Conservation (phyloP, 2,113 vertebrate species). For the Trinectes maculatus region DNA sequence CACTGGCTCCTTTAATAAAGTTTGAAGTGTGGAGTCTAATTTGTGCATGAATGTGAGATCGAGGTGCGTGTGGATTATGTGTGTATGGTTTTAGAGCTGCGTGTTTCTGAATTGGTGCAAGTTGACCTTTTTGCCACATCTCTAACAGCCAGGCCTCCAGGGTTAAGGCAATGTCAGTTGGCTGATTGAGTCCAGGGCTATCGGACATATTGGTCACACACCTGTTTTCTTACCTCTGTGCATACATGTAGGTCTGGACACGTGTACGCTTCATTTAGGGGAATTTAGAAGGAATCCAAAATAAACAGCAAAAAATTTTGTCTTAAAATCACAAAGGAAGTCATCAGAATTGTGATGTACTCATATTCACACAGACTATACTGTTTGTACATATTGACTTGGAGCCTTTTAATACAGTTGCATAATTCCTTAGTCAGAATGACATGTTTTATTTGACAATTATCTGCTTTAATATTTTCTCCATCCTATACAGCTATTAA, state of each 20-base stretch:
- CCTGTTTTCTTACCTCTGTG: slow-evolving; percentile 29
- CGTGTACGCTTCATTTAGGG: no score
- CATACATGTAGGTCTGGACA: neutral
- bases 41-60: slow-evolving; percentile 39
- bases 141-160: slow-evolving; percentile 12
- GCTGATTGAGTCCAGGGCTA: neutral
- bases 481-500: no score
- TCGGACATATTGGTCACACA: neutral
- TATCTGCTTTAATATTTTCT: slow-evolving; percentile 12
- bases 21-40: slow-evolving; percentile 54
- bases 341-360: neutral
- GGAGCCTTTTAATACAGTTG: neutral
- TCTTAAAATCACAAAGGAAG: slow-evolving; percentile 3
- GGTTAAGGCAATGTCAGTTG: slow-evolving; percentile 30
- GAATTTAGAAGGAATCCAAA: slow-evolving; percentile 18
- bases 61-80: slow-evolving; percentile 15
- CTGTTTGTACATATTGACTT: neutral
- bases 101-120: neutral
- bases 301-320: neutral
- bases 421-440: slow-evolving; percentile 7
- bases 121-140: slow-evolving; percentile 24
- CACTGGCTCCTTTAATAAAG: slow-evolving; percentile 47
- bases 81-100: neutral
- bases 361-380: neutral
- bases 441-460: slow-evolving; percentile 27